These are phyloP conservation scores for Euspilapteryx auroguttella DNA, from an alignment of 2,888 invertebrate genomes.

Conservation along the genomic window DNA sequence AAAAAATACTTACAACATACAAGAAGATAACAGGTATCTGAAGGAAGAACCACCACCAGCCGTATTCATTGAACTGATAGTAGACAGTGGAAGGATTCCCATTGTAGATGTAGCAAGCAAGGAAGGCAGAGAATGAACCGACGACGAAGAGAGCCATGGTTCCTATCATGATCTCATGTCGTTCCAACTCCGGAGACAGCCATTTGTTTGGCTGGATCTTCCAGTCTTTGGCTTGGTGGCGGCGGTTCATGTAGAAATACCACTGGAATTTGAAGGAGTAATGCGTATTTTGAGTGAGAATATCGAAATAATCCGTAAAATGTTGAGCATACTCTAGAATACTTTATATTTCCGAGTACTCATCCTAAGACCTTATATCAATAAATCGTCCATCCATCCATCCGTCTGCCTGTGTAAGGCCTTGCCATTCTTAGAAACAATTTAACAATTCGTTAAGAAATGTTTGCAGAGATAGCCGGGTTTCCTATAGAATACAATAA, in stretches of 20 bases:
- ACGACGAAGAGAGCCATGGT: conserved; percentile 57
- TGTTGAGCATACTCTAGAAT: no score
- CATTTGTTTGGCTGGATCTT: conserved; percentile 74
- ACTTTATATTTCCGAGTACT: no score
- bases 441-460: no score
- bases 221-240: conserved; percentile 67
- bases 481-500: no score
- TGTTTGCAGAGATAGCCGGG: no score
- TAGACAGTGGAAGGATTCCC: conserved; percentile 69
- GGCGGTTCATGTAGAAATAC: conserved; percentile 69
- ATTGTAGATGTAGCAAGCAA: conserved; percentile 69
- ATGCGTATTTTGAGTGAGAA: no score
- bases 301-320: no score
- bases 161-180: conserved; percentile 69
- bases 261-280: conserved; percentile 58
- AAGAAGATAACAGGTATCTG: conserved; percentile 68
- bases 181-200: conserved; percentile 66
- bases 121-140: conserved; percentile 57
- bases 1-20: conserved; percentile 54
- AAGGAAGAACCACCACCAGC: conserved; percentile 66
- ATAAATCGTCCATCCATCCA: no score
- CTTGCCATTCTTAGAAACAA: no score
- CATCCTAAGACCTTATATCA: no score
- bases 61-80: conserved; percentile 63
- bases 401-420: no score